Base-by-base conservation (phyloP, 2,888 invertebrate genomes). In the Actias luna region DNA sequence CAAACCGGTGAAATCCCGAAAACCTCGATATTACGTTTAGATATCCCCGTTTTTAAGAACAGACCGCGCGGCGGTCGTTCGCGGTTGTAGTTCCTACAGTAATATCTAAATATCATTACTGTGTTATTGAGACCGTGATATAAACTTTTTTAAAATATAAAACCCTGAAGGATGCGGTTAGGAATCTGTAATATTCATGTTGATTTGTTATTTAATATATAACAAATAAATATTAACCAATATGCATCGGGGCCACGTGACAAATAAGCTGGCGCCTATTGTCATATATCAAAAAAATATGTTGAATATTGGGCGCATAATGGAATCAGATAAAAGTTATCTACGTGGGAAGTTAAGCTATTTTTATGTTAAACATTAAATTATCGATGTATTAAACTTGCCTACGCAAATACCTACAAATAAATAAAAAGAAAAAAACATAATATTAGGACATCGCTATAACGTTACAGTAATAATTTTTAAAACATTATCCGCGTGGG, bases 21-120 rank as follows among this genome's bases (percentile, higher is more conserved):
- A 59, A 63, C 46, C 27, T 50, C 18, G 1, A 39, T 52, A 8
- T n/a, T 50, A 52, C 29, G 33, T 61, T 52, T 58, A 50, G 64
- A 64, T 67, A 69, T 73, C 68, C 67, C 67, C 64, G 67, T 67
- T 68, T 68, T 68, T 60, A 65, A 61, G 27, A 66, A 66, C 25
- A 58, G 31, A 60, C 57, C 63, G 50, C 68, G 36, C 58, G 60
- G 60, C 60, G 27, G 50, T 42, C 39, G 55, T 62, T 60, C 57
- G 68, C 39, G 65, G 67, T 68, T 72, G 67, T 59, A 69, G 57
- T 59, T 22, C 27, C 60, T 63, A 57, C 59, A 42, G 29, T 61
- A 52, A 31, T 55, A 36, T 50, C 18, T 60, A 63, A 64, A 25
- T 36, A 39, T 55, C 58, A 42, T 57, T 55, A 55, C 55, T 27